phyloP scores from a whole-genome alignment of 2,888 invertebrate genomes.

The Agrotis clavis region DNA sequence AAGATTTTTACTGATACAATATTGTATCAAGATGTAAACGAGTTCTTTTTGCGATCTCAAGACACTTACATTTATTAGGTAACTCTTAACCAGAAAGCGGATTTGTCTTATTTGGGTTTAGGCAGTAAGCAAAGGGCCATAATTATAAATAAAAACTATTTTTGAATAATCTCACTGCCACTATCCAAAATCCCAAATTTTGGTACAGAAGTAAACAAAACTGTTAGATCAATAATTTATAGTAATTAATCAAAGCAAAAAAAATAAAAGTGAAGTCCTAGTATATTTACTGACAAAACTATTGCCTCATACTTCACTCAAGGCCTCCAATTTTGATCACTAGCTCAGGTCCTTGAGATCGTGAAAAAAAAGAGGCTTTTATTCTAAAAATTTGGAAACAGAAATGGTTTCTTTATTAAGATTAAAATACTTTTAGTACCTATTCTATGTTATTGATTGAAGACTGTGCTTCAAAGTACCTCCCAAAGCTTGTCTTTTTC shows the following conservation, averaged over 20 bases:
- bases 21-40: background rate
- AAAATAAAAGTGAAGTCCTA: background rate
- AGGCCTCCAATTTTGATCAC: background rate
- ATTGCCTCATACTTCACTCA: background rate
- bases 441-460: conserved; percentile 43
- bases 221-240: no score
- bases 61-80: background rate
- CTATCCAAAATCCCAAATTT: background rate
- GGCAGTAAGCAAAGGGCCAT: background rate
- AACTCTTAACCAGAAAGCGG: background rate
- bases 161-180: background rate
- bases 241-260: conserved; percentile 3
- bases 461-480: conserved; percentile 71
- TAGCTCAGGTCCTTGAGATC: background rate
- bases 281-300: background rate
- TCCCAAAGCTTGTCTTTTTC: conserved; percentile 71
- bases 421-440: conserved; percentile 19
- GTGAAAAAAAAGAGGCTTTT: background rate
- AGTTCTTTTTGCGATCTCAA: conserved; percentile 26
- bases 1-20: conserved; percentile 7
- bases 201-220: background rate
- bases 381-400: background rate
- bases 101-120: background rate
- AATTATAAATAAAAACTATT: no score
- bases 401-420: background rate